A percentile compares a stretch with the other conserved stretches of the same genome.
phyloP scores from a whole-genome alignment of 2,888 invertebrate species.

The Trichacis sp. region DNA sequence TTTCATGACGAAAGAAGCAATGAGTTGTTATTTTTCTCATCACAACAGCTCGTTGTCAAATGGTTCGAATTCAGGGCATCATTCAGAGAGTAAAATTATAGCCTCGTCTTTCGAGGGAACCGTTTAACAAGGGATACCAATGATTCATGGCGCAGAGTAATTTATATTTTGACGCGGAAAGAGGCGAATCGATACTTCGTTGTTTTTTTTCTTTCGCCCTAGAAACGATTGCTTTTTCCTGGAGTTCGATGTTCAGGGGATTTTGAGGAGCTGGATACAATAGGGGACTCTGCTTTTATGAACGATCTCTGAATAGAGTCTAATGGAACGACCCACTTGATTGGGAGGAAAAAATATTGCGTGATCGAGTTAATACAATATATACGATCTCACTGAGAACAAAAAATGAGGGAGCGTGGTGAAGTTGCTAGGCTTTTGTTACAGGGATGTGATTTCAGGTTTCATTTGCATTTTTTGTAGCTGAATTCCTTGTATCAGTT shows the following conservation, averaged over 20 bases:
- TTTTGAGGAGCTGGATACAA: conserved; percentile 12
- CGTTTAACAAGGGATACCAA: conserved; percentile 30
- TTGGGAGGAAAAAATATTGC: neutral
- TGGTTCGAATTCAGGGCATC: conserved; percentile 16
- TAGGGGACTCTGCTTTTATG: conserved; percentile 16
- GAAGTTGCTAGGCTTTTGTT: no score
- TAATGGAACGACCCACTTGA: conserved; percentile 2
- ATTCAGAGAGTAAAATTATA: conserved; percentile 23
- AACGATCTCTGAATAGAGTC: neutral
- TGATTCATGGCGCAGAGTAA: conserved; percentile 37
- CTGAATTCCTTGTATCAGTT: no score
- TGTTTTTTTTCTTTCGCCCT: conserved; percentile 12
- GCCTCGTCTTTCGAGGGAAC: conserved; percentile 9
- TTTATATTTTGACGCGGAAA: conserved; percentile 33
- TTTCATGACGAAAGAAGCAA: no score
- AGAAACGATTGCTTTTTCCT: conserved; percentile 21
- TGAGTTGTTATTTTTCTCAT: no score
- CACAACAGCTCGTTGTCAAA: conserved; percentile 10
- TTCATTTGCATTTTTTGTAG: no score
- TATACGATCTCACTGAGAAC: neutral
- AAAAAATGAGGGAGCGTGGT: no score
- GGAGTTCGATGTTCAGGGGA: conserved; percentile 6
- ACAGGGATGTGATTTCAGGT: no score
- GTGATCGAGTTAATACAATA: neutral
- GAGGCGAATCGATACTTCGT: conserved; percentile 34